Percentiles rank a stretch among this genome's conserved stretches.
Evolutionary conservation across 2,888 invertebrate genomes (phyloP).

Genomic region (Epinotia ramella): DNA sequence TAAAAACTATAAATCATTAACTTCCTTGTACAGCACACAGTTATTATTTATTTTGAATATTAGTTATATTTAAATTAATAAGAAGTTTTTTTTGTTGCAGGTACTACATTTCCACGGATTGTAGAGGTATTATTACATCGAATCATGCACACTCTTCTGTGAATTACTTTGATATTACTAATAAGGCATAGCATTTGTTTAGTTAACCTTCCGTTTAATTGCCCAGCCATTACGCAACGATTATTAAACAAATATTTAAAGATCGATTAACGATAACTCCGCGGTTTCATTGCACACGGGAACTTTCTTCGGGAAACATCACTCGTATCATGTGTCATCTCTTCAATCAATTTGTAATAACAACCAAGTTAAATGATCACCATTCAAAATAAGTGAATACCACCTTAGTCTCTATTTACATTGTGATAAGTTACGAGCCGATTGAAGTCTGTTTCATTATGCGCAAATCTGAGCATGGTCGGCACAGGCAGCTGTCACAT

Average conservation of each 20-base stretch:
- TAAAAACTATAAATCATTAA: constrained; percentile 13
- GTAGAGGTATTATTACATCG: not conserved
- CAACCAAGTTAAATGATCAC: constrained; percentile 41
- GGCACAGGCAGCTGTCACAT: constrained; percentile 52
- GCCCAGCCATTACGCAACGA: constrained; percentile 44
- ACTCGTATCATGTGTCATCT: constrained; percentile 57
- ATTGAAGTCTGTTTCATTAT: not conserved
- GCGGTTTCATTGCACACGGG: constrained; percentile 45
- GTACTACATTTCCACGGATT: not conserved
- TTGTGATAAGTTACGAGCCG: constrained; percentile 41
- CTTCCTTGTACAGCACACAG: not conserved
- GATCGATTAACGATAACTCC: constrained; percentile 49
- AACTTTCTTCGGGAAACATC: constrained; percentile 50
- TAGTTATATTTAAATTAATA: not conserved
- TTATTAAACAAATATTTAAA: constrained; percentile 46
- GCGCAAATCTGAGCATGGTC: constrained; percentile 38
- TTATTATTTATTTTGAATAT: not conserved
- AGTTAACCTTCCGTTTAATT: constrained; percentile 31
- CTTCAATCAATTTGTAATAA: constrained; percentile 54
- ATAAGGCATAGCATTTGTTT: constrained; percentile 18
- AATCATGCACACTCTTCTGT: not conserved
- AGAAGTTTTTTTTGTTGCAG: not conserved
- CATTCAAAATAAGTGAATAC: constrained; percentile 7
- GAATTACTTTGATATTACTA: constrained; percentile 13
- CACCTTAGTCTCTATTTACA: constrained; percentile 44